A percentile compares a stretch with the other conserved stretches of the same genome.
Evolutionary conservation across 2,888 invertebrate genomes (phyloP).

Genomic region (Eumerus sabulonum): DNA sequence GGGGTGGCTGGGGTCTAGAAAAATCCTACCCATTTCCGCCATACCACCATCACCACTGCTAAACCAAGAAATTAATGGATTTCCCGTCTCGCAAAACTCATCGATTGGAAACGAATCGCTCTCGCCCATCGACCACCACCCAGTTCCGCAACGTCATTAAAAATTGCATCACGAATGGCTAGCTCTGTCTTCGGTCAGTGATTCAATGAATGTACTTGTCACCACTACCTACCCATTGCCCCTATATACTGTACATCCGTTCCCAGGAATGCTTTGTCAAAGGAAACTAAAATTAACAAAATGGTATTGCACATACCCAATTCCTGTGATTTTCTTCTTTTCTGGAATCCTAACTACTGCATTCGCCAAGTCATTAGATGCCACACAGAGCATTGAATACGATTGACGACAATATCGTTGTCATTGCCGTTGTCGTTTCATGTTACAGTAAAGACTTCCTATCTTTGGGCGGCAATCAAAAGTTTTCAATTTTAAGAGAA

Average conservation of each 20-base stretch:
- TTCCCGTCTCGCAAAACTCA: constrained; percentile 7
- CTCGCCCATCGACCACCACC: constrained; percentile 16
- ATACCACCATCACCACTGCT: not conserved
- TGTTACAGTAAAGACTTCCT: not conserved
- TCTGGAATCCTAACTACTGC: constrained; percentile 28
- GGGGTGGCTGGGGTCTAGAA: too few relatives aligned
- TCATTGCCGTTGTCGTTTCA: not conserved
- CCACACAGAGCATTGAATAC: not conserved
- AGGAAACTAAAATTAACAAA: constrained; percentile 57
- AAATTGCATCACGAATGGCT: constrained; percentile 64
- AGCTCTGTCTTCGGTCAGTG: constrained; percentile 58
- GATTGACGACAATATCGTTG: too few relatives aligned
- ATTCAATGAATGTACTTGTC: constrained; percentile 50
- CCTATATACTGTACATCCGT: constrained; percentile 34
- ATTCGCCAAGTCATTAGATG: constrained; percentile 42
- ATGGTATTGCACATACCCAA: constrained; percentile 48
- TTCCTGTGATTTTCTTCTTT: constrained; percentile 30
- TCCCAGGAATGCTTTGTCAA: constrained; percentile 59
- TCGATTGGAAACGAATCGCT: constrained; percentile 36
- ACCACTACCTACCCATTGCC: constrained; percentile 27
- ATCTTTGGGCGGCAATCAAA: constrained; percentile 60
- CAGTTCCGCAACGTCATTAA: constrained; percentile 48
- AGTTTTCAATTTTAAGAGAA: constrained; percentile 57
- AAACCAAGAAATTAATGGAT: constrained; percentile 32
- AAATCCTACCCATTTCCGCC: too few relatives aligned